phyloP scores from a whole-genome alignment of 1,140 invertebrate genomes.

The Teleogryllus occipitalis region DNA sequence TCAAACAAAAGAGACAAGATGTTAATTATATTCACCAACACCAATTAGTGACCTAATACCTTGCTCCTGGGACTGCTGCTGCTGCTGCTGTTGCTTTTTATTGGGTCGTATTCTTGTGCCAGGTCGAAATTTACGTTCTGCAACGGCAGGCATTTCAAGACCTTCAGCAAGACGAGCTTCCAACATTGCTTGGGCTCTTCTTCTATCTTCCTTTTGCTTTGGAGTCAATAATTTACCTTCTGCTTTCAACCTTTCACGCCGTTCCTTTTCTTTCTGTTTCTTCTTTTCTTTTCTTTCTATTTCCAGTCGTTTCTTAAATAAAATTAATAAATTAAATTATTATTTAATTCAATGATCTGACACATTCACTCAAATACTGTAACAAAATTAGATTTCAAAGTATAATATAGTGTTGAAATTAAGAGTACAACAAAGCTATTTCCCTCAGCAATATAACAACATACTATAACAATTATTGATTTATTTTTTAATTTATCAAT shows the following conservation, averaged over 20 bases:
- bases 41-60: background rate
- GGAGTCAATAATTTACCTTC: slow-evolving; percentile 89
- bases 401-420: too few relatives aligned
- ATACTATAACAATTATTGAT: too few relatives aligned
- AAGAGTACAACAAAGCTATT: too few relatives aligned
- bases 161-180: slow-evolving; percentile 82
- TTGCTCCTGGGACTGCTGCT: background rate
- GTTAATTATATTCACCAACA: slow-evolving; percentile 2
- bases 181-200: slow-evolving; percentile 77
- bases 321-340: too few relatives aligned
- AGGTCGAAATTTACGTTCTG: slow-evolving; percentile 54
- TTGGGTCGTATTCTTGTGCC: slow-evolving; percentile 69
- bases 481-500: too few relatives aligned
- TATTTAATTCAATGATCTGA: too few relatives aligned
- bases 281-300: slow-evolving; percentile 82
- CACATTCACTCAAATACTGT: too few relatives aligned
- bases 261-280: slow-evolving; percentile 92
- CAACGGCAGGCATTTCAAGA: slow-evolving; percentile 54
- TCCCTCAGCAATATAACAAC: too few relatives aligned
- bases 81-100: slow-evolving; percentile 37
- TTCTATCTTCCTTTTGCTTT: slow-evolving; percentile 85
- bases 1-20: background rate
- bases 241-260: slow-evolving; percentile 83
- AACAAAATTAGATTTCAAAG: too few relatives aligned
- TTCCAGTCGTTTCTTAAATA: slow-evolving; percentile 56